These are phyloP conservation scores for Gavia stellata DNA, from an alignment of 2,113 vertebrate species.

Conservation along the genomic window DNA sequence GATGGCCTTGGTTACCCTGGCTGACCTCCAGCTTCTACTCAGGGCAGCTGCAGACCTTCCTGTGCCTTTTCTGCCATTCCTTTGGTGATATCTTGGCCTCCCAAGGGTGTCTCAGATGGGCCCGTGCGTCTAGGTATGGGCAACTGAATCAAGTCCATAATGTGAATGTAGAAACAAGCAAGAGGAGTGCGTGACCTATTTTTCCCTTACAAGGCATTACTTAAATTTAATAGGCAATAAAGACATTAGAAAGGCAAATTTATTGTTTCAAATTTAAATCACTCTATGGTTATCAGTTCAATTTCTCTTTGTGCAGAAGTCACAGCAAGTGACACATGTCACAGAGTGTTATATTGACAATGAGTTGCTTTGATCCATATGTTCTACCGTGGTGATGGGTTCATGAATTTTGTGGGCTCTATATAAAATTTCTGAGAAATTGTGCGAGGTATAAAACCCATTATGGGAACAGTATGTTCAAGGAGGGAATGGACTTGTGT, in stretches of 20 bases:
- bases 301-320: neutral
- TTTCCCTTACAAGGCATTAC: neutral
- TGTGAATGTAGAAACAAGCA: neutral
- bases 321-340: neutral
- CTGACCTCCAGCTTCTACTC: neutral
- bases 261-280: neutral
- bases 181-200: neutral
- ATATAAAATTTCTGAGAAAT: neutral
- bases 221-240: neutral
- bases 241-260: neutral
- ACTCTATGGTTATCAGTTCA: neutral
- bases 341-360: neutral
- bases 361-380: neutral
- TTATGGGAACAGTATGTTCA: neutral
- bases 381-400: neutral
- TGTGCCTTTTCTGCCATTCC: neutral
- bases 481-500: neutral
- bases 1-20: neutral
- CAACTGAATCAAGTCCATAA: neutral
- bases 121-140: rapidly evolving
- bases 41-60: neutral
- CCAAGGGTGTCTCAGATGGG: neutral
- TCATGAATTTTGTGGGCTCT: neutral
- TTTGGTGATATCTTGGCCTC: neutral
- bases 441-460: neutral